Evolutionary conservation across 2,797 vertebrate genomes (phyloP).

Genomic region (Chaetophractus vellerosus): DNA sequence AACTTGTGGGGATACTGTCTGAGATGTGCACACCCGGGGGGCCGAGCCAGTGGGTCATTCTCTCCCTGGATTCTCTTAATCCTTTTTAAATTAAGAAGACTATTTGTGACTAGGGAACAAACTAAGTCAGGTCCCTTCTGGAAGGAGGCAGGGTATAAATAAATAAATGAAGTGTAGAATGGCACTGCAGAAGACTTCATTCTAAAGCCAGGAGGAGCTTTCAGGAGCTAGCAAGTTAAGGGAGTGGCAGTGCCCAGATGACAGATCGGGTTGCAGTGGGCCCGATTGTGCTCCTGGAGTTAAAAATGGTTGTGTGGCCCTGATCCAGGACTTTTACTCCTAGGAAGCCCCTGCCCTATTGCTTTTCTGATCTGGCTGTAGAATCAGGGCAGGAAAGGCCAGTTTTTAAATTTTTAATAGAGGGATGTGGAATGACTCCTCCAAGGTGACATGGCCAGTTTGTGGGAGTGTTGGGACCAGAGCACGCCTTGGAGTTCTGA

Average conservation of each 20-base stretch:
- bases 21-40: not conserved
- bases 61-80: not conserved
- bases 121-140: constrained; percentile 69
- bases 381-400: not conserved
- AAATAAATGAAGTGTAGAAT: constrained; percentile 77
- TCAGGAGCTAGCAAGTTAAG: constrained; percentile 69
- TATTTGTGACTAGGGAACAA: constrained; percentile 69
- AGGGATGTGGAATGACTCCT: constrained; percentile 17
- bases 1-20: not conserved
- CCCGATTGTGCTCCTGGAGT: constrained; percentile 57
- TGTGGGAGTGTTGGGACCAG: not conserved
- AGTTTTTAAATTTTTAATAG: not conserved
- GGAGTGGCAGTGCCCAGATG: constrained; percentile 73
- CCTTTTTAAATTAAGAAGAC: constrained; percentile 60
- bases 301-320: constrained; percentile 53
- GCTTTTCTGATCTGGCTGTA: constrained; percentile 49
- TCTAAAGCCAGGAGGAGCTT: constrained; percentile 72
- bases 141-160: constrained; percentile 71
- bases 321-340: constrained; percentile 43
- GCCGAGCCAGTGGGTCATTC: not conserved
- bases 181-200: constrained; percentile 62
- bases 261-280: constrained; percentile 60
- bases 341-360: not conserved
- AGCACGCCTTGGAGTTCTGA: constrained; percentile 13
- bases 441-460: not conserved